Percentiles rank a stretch among this genome's conserved stretches.
phyloP scores from a whole-genome alignment of 2,113 vertebrate species.

The Mormyrus lacerda region DNA sequence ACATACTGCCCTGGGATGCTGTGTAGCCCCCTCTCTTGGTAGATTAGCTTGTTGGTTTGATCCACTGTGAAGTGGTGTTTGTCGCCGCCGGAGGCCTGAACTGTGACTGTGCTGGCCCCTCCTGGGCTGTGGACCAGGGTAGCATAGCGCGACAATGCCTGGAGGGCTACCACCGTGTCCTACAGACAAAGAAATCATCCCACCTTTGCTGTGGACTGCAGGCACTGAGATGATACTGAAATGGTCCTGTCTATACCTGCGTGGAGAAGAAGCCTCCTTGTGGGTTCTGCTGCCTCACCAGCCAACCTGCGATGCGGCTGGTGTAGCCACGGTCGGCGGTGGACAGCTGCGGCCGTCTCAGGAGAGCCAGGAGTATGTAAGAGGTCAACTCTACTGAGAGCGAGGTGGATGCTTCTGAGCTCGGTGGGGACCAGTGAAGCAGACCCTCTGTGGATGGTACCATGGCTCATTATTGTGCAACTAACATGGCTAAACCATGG shows the following conservation, averaged over 20 bases:
- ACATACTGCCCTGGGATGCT: slow-evolving; percentile 56
- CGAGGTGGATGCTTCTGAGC: slow-evolving; percentile 34
- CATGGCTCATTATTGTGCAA: not conserved
- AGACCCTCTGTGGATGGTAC: slow-evolving; percentile 33
- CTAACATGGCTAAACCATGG: not conserved
- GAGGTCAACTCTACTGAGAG: slow-evolving; percentile 65
- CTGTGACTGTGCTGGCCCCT: slow-evolving; percentile 45
- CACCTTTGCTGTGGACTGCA: not conserved
- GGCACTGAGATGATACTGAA: not conserved
- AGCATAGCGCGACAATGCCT: slow-evolving; percentile 55
- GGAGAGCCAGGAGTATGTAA: slow-evolving; percentile 61
- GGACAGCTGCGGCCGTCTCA: slow-evolving; percentile 41
- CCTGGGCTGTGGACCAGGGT: slow-evolving; percentile 46
- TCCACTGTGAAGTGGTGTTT: slow-evolving; percentile 60
- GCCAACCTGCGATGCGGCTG: slow-evolving; percentile 59
- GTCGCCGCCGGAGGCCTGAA: slow-evolving; percentile 40
- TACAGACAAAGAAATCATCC: slow-evolving; percentile 20
- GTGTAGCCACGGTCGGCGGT: slow-evolving; percentile 46
- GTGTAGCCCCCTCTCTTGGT: slow-evolving; percentile 61
- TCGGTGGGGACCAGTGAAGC: slow-evolving; percentile 47
- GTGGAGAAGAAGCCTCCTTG: slow-evolving; percentile 73
- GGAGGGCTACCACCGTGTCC: slow-evolving; percentile 62
- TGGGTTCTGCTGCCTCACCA: slow-evolving; percentile 64
- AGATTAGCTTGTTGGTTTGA: slow-evolving; percentile 65
- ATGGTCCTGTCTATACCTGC: slow-evolving; percentile 52